Evolutionary conservation across 1,140 invertebrate genomes (phyloP).

Genomic region (Zaprionus ornatus): DNA sequence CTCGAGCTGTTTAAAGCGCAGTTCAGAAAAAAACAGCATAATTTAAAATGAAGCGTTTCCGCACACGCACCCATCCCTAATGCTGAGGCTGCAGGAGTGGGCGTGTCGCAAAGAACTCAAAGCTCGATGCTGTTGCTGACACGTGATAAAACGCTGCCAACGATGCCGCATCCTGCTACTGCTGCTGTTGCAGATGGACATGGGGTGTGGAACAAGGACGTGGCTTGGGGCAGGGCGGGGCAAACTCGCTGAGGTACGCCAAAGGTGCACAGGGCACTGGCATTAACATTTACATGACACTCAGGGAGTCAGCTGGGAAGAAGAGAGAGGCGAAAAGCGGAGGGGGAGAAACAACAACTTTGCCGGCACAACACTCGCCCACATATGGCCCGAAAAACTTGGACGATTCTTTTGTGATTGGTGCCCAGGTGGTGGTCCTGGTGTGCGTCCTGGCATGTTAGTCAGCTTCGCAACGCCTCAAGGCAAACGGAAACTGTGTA

Average conservation of each 20-base stretch:
- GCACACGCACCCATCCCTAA: conserved; percentile 29
- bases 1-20: background rate
- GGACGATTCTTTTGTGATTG: conserved; percentile 73
- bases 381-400: conserved; percentile 62
- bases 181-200: conserved; percentile 6
- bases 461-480: conserved; percentile 55
- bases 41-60: background rate
- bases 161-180: conserved; percentile 38
- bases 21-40: background rate
- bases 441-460: conserved; percentile 24
- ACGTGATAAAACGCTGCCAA: conserved; percentile 77
- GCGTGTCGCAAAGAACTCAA: conserved; percentile 57
- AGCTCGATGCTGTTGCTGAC: conserved; percentile 75
- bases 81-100: conserved; percentile 24
- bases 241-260: conserved; percentile 49
- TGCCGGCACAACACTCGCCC: conserved; percentile 16
- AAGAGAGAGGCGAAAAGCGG: no score
- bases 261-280: conserved; percentile 74
- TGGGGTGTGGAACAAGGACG: background rate
- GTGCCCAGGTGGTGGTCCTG: conserved; percentile 37
- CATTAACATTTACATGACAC: conserved; percentile 81
- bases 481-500: conserved; percentile 77
- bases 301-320: conserved; percentile 23
- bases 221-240: background rate
- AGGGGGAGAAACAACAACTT: conserved; percentile 53